Conservation (phyloP, 2,888 invertebrate genomes). For the Stegophylla sp. region DNA sequence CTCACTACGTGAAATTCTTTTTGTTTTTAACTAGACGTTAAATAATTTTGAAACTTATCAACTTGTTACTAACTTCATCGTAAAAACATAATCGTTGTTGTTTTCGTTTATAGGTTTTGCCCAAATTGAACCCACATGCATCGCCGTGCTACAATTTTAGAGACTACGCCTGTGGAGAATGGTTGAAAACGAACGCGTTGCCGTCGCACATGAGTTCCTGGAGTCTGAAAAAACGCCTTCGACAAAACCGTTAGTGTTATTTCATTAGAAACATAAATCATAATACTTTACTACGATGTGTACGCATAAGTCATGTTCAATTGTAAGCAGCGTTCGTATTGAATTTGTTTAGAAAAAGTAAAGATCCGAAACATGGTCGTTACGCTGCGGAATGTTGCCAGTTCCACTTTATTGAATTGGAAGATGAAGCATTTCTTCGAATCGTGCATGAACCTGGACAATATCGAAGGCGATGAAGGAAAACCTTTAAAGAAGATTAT, state of each 20-base stretch:
- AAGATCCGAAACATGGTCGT: slow-evolving; percentile 66
- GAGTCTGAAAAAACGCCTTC: slow-evolving; percentile 65
- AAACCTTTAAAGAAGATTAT: slow-evolving; percentile 66
- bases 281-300: background rate
- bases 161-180: slow-evolving; percentile 68
- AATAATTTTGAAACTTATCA: background rate
- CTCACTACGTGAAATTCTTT: slow-evolving; percentile 33
- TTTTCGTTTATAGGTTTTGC: slow-evolving; percentile 65
- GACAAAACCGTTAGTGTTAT: slow-evolving; percentile 64
- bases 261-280: background rate
- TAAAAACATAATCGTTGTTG: background rate
- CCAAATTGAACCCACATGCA: slow-evolving; percentile 65
- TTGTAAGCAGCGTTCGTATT: background rate
- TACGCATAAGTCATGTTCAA: background rate
- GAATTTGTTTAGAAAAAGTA: slow-evolving; percentile 65
- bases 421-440: slow-evolving; percentile 71
- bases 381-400: slow-evolving; percentile 65
- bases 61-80: background rate
- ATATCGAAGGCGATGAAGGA: slow-evolving; percentile 66
- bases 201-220: slow-evolving; percentile 66
- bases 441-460: slow-evolving; percentile 68
- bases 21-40: background rate
- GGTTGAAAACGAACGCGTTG: slow-evolving; percentile 66
- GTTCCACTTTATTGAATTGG: slow-evolving; percentile 67
- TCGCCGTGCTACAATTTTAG: slow-evolving; percentile 68